A percentile compares a stretch with the other conserved stretches of the same genome.
phyloP scores from a whole-genome alignment of 2,113 vertebrate genomes.

The Naja naja region DNA sequence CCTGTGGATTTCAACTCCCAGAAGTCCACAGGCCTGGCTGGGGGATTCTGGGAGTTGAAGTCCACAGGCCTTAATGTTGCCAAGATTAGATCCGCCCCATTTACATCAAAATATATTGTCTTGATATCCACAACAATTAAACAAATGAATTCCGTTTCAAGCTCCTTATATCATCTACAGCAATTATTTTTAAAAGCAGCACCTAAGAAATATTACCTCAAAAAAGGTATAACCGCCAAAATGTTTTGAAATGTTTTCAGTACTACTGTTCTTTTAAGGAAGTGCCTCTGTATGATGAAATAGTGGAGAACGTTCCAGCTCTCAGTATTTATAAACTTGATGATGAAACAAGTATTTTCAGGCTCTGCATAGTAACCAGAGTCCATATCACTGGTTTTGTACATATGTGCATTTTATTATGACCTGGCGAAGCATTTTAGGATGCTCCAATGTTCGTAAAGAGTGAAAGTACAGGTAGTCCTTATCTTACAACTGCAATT shows the following conservation, averaged over 20 bases:
- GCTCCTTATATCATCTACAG: neutral
- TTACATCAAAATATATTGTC: conserved; percentile 13
- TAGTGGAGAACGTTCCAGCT: neutral
- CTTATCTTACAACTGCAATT: neutral
- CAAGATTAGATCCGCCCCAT: neutral
- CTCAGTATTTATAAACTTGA: neutral
- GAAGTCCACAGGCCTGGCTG: neutral
- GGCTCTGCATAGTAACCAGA: neutral
- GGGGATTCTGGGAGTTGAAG: neutral
- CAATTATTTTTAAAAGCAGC: neutral
- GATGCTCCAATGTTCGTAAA: conserved; percentile 16
- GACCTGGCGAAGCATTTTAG: conserved; percentile 17
- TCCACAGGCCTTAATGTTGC: neutral
- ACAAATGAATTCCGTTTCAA: conserved; percentile 40
- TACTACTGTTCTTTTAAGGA: conserved; percentile 18
- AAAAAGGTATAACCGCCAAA: conserved; percentile 34
- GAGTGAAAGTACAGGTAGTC: conserved; percentile 28
- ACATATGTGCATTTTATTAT: conserved; percentile 11
- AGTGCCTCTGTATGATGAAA: neutral
- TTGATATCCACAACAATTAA: conserved; percentile 43
- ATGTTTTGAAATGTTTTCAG: conserved; percentile 8
- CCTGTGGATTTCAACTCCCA: neutral
- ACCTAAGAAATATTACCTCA: conserved; percentile 18
- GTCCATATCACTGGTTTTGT: neutral
- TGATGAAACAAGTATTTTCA: conserved; percentile 8